A percentile compares a stretch with the other conserved stretches of the same genome.
Evolutionary conservation across 2,888 invertebrate genomes (phyloP).

Genomic region (Sphecodes monilicornis): DNA sequence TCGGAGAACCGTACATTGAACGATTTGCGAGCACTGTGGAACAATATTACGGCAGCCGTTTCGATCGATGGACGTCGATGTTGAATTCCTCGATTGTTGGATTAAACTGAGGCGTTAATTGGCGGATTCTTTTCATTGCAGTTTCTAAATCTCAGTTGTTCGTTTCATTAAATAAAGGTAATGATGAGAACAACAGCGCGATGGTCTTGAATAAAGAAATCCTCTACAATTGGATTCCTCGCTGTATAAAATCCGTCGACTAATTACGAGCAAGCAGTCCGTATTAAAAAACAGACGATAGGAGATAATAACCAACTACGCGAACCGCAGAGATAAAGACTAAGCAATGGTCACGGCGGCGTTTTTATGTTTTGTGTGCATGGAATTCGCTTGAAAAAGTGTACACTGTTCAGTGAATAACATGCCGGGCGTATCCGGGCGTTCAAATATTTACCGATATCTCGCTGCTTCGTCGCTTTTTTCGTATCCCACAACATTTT

Average conservation of each 20-base stretch:
- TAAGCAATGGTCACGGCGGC: background rate
- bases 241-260: background rate
- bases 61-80: background rate
- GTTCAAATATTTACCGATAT: constrained; percentile 48
- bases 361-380: background rate
- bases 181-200: background rate
- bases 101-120: background rate
- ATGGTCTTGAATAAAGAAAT: background rate
- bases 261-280: background rate
- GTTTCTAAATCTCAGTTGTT: background rate
- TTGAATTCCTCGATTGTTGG: background rate
- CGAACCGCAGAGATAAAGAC: background rate
- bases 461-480: constrained; percentile 15
- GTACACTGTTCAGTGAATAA: constrained; percentile 3
- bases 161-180: background rate
- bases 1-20: no score
- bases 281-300: background rate
- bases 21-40: background rate
- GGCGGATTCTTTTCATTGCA: background rate
- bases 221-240: background rate
- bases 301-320: background rate
- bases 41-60: background rate
- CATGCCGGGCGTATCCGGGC: background rate
- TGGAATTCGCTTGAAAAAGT: background rate
- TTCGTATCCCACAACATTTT: constrained; percentile 21